phyloP scores from a whole-genome alignment of 2,797 vertebrate genomes.

The Clamator glandarius region DNA sequence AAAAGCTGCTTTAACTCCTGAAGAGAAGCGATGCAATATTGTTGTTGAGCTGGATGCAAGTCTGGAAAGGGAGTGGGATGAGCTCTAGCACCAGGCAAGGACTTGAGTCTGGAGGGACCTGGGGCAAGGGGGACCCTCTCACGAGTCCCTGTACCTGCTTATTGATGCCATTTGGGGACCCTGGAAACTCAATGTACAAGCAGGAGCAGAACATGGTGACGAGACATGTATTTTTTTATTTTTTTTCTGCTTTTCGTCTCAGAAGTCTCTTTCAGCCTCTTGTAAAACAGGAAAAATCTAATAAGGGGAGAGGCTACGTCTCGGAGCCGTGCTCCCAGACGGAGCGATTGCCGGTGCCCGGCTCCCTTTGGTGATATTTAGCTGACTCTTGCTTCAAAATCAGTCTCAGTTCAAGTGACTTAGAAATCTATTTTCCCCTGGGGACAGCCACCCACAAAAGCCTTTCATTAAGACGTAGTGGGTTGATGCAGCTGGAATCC shows the following conservation, averaged over 20 bases:
- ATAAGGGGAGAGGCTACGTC: background rate
- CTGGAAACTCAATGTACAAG: rapidly evolving
- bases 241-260: background rate
- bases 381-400: background rate
- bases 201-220: background rate
- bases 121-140: no score
- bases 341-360: rapidly evolving
- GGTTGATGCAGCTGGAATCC: background rate
- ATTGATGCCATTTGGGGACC: background rate
- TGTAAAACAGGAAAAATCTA: background rate
- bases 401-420: background rate
- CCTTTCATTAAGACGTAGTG: background rate
- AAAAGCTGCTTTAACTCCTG: background rate
- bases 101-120: rapidly evolving
- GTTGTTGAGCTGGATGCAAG: background rate
- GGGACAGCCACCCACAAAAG: background rate
- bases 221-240: background rate
- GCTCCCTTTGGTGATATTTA: background rate
- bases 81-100: background rate
- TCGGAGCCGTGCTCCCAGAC: background rate
- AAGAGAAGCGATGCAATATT: rapidly evolving
- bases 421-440: background rate
- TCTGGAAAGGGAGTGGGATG: background rate
- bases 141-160: rapidly evolving
- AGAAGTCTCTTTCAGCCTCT: background rate